Conservation (phyloP, 2,888 invertebrate species). For the Hirtodrosophila duncani region DNA sequence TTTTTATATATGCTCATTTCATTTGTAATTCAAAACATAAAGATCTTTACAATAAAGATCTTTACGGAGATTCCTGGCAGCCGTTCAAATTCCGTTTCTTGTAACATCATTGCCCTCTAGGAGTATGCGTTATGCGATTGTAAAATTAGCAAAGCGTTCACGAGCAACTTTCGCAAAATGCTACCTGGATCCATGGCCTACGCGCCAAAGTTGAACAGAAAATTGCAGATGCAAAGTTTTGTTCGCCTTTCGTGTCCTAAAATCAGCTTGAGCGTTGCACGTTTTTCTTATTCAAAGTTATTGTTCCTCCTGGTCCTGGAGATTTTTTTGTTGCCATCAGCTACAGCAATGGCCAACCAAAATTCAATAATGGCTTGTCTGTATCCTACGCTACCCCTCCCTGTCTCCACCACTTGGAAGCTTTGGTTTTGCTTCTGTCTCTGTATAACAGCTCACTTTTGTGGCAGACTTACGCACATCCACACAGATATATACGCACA, state of each 20-base stretch:
- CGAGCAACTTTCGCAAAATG: constrained; percentile 20
- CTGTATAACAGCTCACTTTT: neutral
- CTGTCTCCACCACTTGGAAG: too few relatives aligned
- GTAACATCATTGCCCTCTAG: too few relatives aligned
- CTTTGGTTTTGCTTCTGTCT: neutral
- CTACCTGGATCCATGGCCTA: constrained; percentile 8
- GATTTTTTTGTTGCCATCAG: constrained; percentile 34
- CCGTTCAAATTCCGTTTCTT: too few relatives aligned
- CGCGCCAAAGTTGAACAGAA: constrained; percentile 39
- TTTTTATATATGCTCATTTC: too few relatives aligned
- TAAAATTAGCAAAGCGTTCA: constrained; percentile 26
- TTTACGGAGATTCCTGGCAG: too few relatives aligned
- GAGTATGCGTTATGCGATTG: constrained; percentile 38
- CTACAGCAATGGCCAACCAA: constrained; percentile 40
- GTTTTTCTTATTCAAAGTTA: constrained; percentile 62
- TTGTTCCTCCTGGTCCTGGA: constrained; percentile 29
- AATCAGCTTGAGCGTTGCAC: constrained; percentile 24
- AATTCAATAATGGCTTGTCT: constrained; percentile 58
- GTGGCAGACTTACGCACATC: constrained; percentile 56
- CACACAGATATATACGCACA: constrained; percentile 1
- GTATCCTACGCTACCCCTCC: neutral
- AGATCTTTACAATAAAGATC: too few relatives aligned
- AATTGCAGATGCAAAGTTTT: constrained; percentile 39
- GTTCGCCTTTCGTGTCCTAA: neutral
- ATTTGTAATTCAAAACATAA: too few relatives aligned